phyloP scores from a whole-genome alignment of 2,888 invertebrate species.

The Lasioglossum marginatum region DNA sequence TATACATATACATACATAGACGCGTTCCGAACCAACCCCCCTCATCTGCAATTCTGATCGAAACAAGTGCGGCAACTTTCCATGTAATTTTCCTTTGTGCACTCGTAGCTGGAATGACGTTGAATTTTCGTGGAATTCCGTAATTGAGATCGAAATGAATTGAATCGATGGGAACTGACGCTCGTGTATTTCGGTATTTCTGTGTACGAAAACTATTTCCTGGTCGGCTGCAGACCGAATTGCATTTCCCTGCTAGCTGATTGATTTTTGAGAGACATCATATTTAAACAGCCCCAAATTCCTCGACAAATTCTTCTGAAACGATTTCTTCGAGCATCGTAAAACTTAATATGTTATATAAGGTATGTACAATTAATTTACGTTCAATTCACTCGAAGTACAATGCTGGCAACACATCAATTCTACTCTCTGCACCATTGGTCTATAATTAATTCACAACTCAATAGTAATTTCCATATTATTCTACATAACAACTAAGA shows the following conservation, averaged over 20 bases:
- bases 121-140: conserved; percentile 44
- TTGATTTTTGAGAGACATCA: background rate
- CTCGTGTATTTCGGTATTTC: conserved; percentile 18
- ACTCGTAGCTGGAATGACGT: conserved; percentile 43
- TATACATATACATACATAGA: conserved; percentile 42
- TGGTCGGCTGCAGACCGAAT: background rate
- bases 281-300: background rate
- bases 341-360: background rate
- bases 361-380: background rate
- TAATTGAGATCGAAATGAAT: conserved; percentile 50
- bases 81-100: conserved; percentile 58
- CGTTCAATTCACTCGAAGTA: background rate
- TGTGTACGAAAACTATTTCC: background rate
- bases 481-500: background rate
- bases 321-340: background rate
- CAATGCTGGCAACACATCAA: background rate
- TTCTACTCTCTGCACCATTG: background rate
- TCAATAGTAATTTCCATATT: background rate
- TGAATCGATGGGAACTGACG: conserved; percentile 16
- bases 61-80: conserved; percentile 57
- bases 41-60: conserved; percentile 56
- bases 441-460: background rate
- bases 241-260: background rate
- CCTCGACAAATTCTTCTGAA: background rate
- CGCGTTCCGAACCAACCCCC: conserved; percentile 3